Evolutionary conservation across 2,888 invertebrate species (phyloP).

Genomic region (Melikaiella ostensackeni): DNA sequence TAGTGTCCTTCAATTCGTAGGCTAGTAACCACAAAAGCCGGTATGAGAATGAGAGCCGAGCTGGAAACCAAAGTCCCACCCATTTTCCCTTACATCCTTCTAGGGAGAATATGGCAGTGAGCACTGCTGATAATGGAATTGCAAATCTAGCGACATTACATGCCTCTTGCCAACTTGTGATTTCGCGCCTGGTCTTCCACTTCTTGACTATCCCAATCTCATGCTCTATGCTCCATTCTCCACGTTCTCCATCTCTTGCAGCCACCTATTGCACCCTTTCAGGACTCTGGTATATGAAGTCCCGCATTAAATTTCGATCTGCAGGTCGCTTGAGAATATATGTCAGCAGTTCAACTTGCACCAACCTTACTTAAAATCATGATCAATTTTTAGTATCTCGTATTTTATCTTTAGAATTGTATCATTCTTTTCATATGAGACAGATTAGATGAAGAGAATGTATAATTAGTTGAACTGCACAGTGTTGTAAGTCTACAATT

Average conservation of each 20-base stretch:
- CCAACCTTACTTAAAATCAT: too few relatives aligned
- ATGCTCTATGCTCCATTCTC: constrained; percentile 52
- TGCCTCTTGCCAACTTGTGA: constrained; percentile 74
- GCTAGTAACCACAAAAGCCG: constrained; percentile 39
- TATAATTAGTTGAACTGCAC: too few relatives aligned
- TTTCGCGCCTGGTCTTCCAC: constrained; percentile 66
- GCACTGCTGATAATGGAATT: constrained; percentile 71
- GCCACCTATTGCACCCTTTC: constrained; percentile 53
- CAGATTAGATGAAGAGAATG: too few relatives aligned
- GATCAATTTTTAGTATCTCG: too few relatives aligned
- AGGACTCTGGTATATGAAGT: background rate
- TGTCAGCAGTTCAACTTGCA: too few relatives aligned
- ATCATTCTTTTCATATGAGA: too few relatives aligned
- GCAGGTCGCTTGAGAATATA: background rate
- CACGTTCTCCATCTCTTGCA: constrained; percentile 49
- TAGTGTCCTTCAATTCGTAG: constrained; percentile 7
- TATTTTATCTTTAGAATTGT: too few relatives aligned
- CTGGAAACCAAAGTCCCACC: constrained; percentile 52
- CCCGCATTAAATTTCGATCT: constrained; percentile 2
- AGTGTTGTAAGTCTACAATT: too few relatives aligned
- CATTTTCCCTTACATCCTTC: constrained; percentile 60
- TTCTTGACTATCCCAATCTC: constrained; percentile 48
- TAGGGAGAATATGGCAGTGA: constrained; percentile 56
- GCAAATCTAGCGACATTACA: constrained; percentile 75
- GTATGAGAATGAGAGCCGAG: constrained; percentile 45